phyloP scores from a whole-genome alignment of 2,888 invertebrate species.

The Eilema griseolum region DNA sequence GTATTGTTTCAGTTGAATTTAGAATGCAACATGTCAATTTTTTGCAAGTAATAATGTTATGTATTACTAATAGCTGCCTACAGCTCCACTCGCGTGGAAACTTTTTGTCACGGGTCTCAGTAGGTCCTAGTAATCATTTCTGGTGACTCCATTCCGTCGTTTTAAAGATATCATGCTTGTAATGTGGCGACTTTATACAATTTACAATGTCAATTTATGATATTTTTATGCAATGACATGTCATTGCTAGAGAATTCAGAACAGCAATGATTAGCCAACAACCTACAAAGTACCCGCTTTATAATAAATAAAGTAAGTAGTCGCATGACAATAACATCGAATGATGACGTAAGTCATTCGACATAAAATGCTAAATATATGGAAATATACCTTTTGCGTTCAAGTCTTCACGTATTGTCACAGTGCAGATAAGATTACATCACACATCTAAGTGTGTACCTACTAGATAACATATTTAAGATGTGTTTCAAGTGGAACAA shows the following conservation, averaged over 20 bases:
- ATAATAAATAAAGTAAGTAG: not conserved
- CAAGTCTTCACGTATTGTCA: slow-evolving; percentile 13
- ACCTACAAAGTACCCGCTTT: not conserved
- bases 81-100: too few species aligned
- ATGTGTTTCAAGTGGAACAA: slow-evolving; percentile 6
- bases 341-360: not conserved
- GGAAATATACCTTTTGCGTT: slow-evolving; percentile 7
- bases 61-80: too few species aligned
- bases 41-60: too few species aligned
- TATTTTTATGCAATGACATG: not conserved
- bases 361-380: slow-evolving; percentile 6
- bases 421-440: slow-evolving; percentile 15
- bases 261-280: not conserved
- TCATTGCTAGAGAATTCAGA: not conserved
- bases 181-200: not conserved
- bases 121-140: not conserved
- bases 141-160: not conserved
- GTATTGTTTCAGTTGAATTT: not conserved
- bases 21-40: not conserved
- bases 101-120: not conserved
- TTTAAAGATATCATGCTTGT: not conserved
- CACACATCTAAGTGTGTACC: slow-evolving; percentile 11
- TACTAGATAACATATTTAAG: not conserved
- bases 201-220: not conserved
- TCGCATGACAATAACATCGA: not conserved